Evolutionary conservation across 2,113 vertebrate species (phyloP), one percentile per base, ranked within the genome.

Genomic region (Xiphophorus couchianus): DNA sequence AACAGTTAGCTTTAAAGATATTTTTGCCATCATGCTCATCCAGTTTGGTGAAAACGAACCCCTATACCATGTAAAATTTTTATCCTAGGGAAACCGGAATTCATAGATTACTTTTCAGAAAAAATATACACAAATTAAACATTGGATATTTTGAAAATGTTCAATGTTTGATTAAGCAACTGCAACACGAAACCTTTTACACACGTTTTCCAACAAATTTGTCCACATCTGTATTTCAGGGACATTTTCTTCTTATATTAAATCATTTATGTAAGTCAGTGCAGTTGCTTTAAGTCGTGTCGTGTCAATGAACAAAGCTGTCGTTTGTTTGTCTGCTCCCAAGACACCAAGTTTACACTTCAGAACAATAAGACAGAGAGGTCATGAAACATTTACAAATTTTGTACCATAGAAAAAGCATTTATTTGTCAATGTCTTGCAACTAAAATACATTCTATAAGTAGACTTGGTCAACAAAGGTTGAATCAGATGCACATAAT

Each of bases 401-500:
- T 58, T 25, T n/a, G 22, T n/a, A 10, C 8, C 9, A 9, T 58
- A 25, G 22, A 58, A 22, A 58, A 58, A 58, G 17, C 44, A 19
- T 48, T 58, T 58, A 22, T n/a, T 58, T 35, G 75, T 66, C 61
- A 71, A 35, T 62, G 66, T 71, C 64, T 71, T 61, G 42, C 81
- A 91, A 92, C 73, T 66, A 58, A 82, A 84, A 92, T 85, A 86
- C 5, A 62, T 30, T 63, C 73, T 51, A 74, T 84, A 76, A 85
- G 74, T 83, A 87, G 77, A 85, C 73, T 80, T 87, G 80, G 31
- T 81, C 71, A 74, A 75, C 72, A 82, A 85, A 69, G 73, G 74
- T 80, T 77, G 69, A 89, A 90, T 87, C 51, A 70, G 67, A 90
- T 88, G 69, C 69, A 54, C 63, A 86, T 86, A 87, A 89, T 89